Evolutionary conservation across 2,113 vertebrate genomes (phyloP), one percentile per base, ranked within the genome.

Genomic region (Pachyramphus minor): DNA sequence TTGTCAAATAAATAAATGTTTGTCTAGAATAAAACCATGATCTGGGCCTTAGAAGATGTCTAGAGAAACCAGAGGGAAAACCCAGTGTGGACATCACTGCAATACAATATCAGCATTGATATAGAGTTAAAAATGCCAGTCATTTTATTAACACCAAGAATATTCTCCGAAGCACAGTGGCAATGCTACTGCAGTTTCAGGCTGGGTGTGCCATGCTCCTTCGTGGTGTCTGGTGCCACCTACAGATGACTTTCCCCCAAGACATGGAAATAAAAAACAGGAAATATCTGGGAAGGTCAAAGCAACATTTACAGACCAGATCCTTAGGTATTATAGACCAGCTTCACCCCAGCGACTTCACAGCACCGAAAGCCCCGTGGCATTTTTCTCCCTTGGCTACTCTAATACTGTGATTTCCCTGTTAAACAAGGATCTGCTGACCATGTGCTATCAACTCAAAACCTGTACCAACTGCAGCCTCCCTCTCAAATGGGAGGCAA

Each of bases 151-250:
- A 21, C 17, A 39, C 4, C 23, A 63, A 11, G 17, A 19, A 12
- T 14, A 50, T 14, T 58, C 28, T 12, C 31, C 47, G n/a, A 12
- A 14, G 11, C 39, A 7, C 37, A 53, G 63, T 42, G 20, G 24
- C 2, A 13, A 72, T 33, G 0, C 5, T 7, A n/a, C 20, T 56
- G 64, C 44, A 25, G 49, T 39, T 77, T 25, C 6, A 14, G 55
- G n/a, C 55, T 24, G 42, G 27, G 41, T 42, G 62, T 44, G 62
- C 41, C 39, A 16, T 41, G 14, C 62, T 64, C 19, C 28, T 42
- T 28, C n/a, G 19, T 27, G 85, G 88, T 84, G 64, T 95, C 90
- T 96, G 93, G 89, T 87, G 97, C 97, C 97, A 95, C 81, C 97
- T 97, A 67, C 42, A 75, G 97, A 75, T 44, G 13, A 12, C 14